A percentile compares a stretch with the other conserved stretches of the same genome.
These are phyloP conservation scores for Chironomus tepperi DNA, from an alignment of 1,140 invertebrate genomes.

Conservation along the genomic window DNA sequence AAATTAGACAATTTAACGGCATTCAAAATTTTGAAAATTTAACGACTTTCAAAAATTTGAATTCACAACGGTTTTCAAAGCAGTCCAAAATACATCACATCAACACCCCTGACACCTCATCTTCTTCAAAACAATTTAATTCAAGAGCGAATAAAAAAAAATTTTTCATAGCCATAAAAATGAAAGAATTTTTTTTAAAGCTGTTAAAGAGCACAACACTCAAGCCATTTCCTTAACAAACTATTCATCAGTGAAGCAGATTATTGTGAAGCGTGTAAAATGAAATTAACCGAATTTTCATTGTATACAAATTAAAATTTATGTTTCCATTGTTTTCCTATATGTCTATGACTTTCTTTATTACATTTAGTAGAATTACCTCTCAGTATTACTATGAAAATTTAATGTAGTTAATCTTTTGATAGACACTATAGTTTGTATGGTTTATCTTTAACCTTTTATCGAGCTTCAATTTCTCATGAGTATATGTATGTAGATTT, in stretches of 20 bases:
- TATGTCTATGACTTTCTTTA: background rate
- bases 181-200: background rate
- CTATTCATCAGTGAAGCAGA: background rate
- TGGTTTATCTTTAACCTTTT: background rate
- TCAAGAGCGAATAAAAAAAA: too few relatives aligned
- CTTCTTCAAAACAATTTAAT: background rate
- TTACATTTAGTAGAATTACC: too few relatives aligned
- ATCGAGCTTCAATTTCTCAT: background rate
- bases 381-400: background rate
- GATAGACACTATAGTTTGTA: slow-evolving; percentile 17
- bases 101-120: background rate
- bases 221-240: slow-evolving; percentile 22
- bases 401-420: slow-evolving; percentile 7
- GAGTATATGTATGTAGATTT: background rate
- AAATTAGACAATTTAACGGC: too few relatives aligned
- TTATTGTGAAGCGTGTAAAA: slow-evolving; percentile 9
- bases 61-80: too few relatives aligned
- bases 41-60: too few relatives aligned
- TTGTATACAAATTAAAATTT: slow-evolving; percentile 23
- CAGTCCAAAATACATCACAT: too few relatives aligned
- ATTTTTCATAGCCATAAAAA: background rate
- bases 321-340: slow-evolving; percentile 12
- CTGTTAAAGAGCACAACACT: slow-evolving; percentile 2
- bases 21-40: too few relatives aligned
- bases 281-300: slow-evolving; percentile 22